Percentiles rank a stretch among this genome's conserved stretches.
Evolutionary conservation across 2,888 invertebrate genomes (phyloP).

Genomic region (Conops quadrifasciatus): DNA sequence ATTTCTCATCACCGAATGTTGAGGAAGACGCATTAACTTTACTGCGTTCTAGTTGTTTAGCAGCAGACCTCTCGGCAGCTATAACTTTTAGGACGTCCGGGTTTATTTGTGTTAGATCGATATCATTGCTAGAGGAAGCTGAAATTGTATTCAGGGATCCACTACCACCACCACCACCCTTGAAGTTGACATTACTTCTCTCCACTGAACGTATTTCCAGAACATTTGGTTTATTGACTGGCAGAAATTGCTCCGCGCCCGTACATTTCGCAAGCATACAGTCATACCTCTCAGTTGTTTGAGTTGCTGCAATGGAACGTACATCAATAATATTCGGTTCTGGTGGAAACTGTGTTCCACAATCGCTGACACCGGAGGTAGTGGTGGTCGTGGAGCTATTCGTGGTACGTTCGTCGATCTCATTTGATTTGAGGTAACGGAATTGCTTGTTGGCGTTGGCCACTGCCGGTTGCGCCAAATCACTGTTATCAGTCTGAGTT

Average conservation of each 20-base stretch:
- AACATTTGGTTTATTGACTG: slow-evolving; percentile 1
- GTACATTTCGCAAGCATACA: neutral
- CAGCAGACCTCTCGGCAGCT: neutral
- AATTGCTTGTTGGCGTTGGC: no score
- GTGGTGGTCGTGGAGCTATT: no score
- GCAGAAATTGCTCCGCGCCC: neutral
- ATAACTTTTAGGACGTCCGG: neutral
- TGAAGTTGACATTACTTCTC: neutral
- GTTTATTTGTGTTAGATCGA: slow-evolving; percentile 18
- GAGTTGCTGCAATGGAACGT: slow-evolving; percentile 6
- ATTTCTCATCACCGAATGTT: slow-evolving; percentile 49
- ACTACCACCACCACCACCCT: neutral
- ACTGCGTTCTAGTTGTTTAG: neutral
- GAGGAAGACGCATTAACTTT: slow-evolving; percentile 42
- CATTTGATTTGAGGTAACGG: no score
- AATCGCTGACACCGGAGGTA: neutral
- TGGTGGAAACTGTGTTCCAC: neutral
- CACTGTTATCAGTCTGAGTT: neutral
- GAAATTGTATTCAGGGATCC: neutral
- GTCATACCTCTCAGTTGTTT: neutral
- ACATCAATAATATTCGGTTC: slow-evolving; percentile 10
- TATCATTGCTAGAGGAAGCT: neutral
- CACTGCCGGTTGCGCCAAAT: neutral
- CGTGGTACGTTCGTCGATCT: neutral
- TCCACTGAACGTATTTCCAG: neutral